Conservation (phyloP, 2,888 invertebrate genomes). For the Aplocera efformata region DNA sequence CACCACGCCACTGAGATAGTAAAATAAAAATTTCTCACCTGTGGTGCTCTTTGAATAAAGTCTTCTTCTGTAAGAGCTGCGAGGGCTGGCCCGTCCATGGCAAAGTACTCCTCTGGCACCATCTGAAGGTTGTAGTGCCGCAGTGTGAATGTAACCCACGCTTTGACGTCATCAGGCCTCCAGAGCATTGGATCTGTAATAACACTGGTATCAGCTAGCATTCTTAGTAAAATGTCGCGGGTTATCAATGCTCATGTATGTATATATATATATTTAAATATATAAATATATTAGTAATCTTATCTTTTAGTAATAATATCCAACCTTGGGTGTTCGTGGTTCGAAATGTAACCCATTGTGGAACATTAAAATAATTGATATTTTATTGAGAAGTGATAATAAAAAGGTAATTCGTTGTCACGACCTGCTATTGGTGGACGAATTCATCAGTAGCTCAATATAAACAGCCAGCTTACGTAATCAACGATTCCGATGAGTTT, state of each 20-base stretch:
- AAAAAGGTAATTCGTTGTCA: too few species aligned
- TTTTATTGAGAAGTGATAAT: too few species aligned
- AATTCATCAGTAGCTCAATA: slow-evolving; percentile 43
- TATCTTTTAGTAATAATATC: too few species aligned
- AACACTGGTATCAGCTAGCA: slow-evolving; percentile 6
- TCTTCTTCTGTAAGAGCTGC: slow-evolving; percentile 91
- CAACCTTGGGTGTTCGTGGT: too few species aligned
- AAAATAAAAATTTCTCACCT: slow-evolving; percentile 79
- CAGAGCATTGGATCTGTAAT: slow-evolving; percentile 92
- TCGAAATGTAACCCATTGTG: too few species aligned
- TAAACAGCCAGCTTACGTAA: slow-evolving; percentile 64
- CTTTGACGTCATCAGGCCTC: slow-evolving; percentile 90
- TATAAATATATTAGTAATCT: too few species aligned
- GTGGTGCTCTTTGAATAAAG: slow-evolving; percentile 89
- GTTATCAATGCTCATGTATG: too few species aligned
- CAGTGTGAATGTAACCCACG: slow-evolving; percentile 94
- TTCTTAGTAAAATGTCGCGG: slow-evolving; percentile 1
- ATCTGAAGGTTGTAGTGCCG: slow-evolving; percentile 88
- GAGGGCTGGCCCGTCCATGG: slow-evolving; percentile 88
- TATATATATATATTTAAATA: too few species aligned
- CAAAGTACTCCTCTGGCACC: slow-evolving; percentile 87
- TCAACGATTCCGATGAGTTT: slow-evolving; percentile 50
- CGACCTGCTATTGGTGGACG: slow-evolving; percentile 31
- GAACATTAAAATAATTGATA: too few species aligned
- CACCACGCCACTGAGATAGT: too few species aligned